Conservation (phyloP, 2,113 vertebrate genomes). For the Octodon degus region DNA sequence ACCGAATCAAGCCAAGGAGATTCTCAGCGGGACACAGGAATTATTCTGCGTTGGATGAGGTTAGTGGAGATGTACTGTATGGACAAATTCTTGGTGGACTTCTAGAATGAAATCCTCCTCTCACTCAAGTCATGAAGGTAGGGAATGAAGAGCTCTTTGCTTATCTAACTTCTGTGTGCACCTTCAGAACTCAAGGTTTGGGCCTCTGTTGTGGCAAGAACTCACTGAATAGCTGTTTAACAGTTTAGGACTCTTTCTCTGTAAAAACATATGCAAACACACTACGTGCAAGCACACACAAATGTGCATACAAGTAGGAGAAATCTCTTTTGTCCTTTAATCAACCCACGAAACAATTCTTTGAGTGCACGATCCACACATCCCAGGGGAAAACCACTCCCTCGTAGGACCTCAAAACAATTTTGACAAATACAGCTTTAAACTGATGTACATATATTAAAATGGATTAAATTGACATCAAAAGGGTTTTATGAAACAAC, state of each 20-base stretch:
- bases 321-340: background rate
- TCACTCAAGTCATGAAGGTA: conserved; percentile 32
- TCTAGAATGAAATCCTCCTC: conserved; percentile 21
- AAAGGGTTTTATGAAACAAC: background rate
- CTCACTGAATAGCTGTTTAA: background rate
- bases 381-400: background rate
- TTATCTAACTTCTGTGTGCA: background rate
- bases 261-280: background rate
- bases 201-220: background rate
- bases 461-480: background rate
- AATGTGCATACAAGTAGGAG: background rate
- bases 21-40: background rate
- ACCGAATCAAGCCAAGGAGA: background rate
- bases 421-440: background rate
- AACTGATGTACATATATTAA: background rate
- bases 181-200: background rate
- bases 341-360: background rate
- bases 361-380: background rate
- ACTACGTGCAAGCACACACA: background rate
- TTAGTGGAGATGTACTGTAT: background rate
- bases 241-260: background rate
- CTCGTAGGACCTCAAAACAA: background rate
- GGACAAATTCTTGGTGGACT: conserved; percentile 24
- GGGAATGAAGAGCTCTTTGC: background rate
- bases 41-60: background rate